Evolutionary conservation across 1,140 invertebrate species (phyloP).

Genomic region (Heliothis subflexa): DNA sequence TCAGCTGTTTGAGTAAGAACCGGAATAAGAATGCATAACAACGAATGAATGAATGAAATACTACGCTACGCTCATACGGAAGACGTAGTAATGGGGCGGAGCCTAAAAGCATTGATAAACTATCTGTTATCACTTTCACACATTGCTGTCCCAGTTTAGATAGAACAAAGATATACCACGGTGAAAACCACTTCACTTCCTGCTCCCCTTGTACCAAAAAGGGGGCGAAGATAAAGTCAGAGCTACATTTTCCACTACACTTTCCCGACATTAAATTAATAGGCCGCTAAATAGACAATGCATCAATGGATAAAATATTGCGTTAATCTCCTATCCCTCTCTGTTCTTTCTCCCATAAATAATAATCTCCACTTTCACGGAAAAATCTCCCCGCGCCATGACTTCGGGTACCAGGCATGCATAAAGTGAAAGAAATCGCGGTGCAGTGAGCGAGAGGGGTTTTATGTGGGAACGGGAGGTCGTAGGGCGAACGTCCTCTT

Average conservation of each 20-base stretch:
- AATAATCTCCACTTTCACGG: conserved; percentile 51
- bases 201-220: conserved; percentile 36
- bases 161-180: conserved; percentile 5
- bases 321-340: not conserved
- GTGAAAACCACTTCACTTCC: not conserved
- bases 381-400: conserved; percentile 71
- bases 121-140: conserved; percentile 38
- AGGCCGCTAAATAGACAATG: not conserved
- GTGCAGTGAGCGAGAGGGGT: conserved; percentile 21
- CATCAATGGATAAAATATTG: not conserved
- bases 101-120: conserved; percentile 30
- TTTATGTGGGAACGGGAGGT: not conserved
- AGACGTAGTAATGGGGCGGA: conserved; percentile 28
- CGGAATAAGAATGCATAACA: not conserved
- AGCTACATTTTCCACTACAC: conserved; percentile 31
- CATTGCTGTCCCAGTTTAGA: not conserved
- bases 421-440: conserved; percentile 30
- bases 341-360: not conserved
- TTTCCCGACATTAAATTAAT: conserved; percentile 6
- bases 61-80: not conserved
- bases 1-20: too few relatives aligned
- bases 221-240: conserved; percentile 42
- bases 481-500: conserved; percentile 36
- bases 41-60: conserved; percentile 5
- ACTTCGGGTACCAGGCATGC: conserved; percentile 60